phyloP scores from a whole-genome alignment of 2,888 invertebrate genomes.

The Eueremaeus valkanovi region DNA sequence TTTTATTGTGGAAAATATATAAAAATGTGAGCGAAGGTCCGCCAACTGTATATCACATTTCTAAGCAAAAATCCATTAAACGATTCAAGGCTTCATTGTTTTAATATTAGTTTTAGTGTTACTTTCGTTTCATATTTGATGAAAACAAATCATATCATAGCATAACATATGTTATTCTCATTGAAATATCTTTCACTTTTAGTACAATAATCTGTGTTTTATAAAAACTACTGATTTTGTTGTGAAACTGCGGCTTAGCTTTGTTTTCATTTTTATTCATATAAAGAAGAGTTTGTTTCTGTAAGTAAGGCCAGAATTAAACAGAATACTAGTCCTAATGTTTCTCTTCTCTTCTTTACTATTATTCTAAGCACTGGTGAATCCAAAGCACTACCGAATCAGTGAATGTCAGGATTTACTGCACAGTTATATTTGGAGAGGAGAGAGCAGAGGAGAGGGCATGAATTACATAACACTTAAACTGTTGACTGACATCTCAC shows the following conservation, averaged over 20 bases:
- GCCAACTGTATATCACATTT: conserved; percentile 35
- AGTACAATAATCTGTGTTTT: too few relatives aligned
- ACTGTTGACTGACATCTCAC: conserved; percentile 21
- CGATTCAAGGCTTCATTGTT: conserved; percentile 27
- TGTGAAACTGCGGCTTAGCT: not conserved
- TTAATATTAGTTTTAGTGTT: not conserved
- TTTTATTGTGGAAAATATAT: conserved; percentile 11
- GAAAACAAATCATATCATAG: too few relatives aligned
- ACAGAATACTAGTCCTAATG: too few relatives aligned
- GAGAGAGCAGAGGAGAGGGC: not conserved
- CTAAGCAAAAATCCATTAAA: not conserved
- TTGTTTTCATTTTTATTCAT: too few relatives aligned
- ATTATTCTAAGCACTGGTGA: not conserved
- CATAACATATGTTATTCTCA: not conserved
- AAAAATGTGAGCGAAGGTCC: conserved; percentile 24
- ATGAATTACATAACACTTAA: conserved; percentile 30
- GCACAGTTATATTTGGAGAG: not conserved
- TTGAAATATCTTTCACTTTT: not conserved
- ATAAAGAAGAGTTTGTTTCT: too few relatives aligned
- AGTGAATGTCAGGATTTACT: not conserved
- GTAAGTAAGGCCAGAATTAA: too few relatives aligned
- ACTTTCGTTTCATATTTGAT: not conserved
- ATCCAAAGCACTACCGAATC: not conserved
- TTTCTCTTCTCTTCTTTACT: not conserved
- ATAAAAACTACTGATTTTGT: not conserved